Conservation (phyloP, 1,140 invertebrate species). For the Drosophila lacteicornis region DNA sequence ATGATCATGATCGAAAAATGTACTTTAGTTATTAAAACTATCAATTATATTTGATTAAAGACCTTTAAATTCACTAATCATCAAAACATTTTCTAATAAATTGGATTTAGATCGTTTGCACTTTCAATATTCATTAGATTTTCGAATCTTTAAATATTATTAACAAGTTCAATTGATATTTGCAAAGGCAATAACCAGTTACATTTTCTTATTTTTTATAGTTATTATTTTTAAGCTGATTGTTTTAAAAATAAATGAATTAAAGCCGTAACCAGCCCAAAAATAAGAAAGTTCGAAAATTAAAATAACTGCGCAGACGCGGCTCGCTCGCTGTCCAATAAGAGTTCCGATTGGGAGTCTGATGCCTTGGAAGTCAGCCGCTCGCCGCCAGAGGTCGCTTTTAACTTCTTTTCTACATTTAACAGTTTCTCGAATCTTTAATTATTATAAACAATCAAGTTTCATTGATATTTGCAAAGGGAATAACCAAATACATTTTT, state of each 20-base stretch:
- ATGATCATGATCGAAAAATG: background rate
- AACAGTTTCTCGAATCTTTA: too few relatives aligned
- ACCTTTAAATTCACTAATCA: background rate
- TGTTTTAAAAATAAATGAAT: background rate
- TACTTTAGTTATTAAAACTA: background rate
- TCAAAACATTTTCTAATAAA: background rate
- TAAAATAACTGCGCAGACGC: conserved; percentile 48
- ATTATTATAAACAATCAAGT: too few relatives aligned
- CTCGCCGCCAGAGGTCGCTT: background rate
- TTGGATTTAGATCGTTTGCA: background rate
- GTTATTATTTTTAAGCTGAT: too few relatives aligned
- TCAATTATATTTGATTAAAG: background rate
- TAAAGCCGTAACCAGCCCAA: conserved; percentile 5
- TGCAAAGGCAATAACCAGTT: background rate
- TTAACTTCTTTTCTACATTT: background rate
- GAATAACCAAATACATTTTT: too few relatives aligned
- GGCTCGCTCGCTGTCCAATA: conserved; percentile 62
- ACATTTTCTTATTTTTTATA: too few relatives aligned
- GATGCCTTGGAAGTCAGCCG: background rate
- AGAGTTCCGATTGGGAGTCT: conserved; percentile 50
- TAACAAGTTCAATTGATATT: background rate
- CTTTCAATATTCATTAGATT: background rate
- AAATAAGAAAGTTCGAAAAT: background rate
- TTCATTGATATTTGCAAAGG: too few relatives aligned
- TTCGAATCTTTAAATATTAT: background rate